These are phyloP conservation scores for Phragmatobia fuliginosa DNA, from an alignment of 2,888 invertebrate genomes.

Conservation along the genomic window DNA sequence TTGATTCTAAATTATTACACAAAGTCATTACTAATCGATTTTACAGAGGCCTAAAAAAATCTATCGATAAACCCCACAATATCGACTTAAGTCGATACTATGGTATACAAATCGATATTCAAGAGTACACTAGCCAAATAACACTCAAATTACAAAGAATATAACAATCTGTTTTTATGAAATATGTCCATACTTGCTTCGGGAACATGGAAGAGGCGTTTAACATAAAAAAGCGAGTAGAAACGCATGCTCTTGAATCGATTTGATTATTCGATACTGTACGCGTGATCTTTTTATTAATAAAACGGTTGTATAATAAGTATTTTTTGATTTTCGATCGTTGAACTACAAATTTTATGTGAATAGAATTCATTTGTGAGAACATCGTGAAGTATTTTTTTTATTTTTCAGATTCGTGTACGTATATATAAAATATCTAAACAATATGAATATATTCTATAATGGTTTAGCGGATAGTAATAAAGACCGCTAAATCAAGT, in stretches of 20 bases:
- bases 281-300: conserved; percentile 56
- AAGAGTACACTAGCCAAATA: conserved; percentile 42
- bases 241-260: conserved; percentile 34
- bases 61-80: conserved; percentile 38
- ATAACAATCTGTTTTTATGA: conserved; percentile 71
- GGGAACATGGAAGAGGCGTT: conserved; percentile 72
- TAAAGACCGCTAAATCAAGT: too few relatives aligned
- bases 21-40: conserved; percentile 27
- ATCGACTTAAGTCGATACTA: conserved; percentile 35
- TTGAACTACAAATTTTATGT: conserved; percentile 29
- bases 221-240: conserved; percentile 48
- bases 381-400: background rate
- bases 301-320: conserved; percentile 46
- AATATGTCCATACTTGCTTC: conserved; percentile 58
- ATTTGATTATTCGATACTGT: conserved; percentile 47
- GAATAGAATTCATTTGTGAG: conserved; percentile 14
- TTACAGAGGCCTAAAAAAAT: conserved; percentile 23
- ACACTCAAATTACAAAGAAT: conserved; percentile 74
- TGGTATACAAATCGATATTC: conserved; percentile 46
- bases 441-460: too few relatives aligned
- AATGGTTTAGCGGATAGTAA: too few relatives aligned
- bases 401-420: background rate
- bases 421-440: background rate
- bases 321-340: conserved; percentile 32
- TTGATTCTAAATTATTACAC: conserved; percentile 42